Conservation (phyloP, 2,113 vertebrate genomes). For the Catharus bicknelli region DNA sequence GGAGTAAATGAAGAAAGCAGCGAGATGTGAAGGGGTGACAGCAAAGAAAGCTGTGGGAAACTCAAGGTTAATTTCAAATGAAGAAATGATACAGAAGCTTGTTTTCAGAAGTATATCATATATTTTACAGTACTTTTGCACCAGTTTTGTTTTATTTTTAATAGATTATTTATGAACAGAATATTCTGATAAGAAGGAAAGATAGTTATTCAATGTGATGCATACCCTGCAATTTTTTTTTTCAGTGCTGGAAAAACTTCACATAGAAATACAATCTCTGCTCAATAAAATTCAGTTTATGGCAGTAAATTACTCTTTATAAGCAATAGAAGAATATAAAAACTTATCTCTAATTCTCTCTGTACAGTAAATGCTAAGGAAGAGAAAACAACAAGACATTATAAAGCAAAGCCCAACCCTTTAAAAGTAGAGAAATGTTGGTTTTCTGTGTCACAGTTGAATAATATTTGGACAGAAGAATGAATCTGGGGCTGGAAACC, state of each 20-base stretch:
- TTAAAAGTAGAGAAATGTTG: slow-evolving; percentile 13
- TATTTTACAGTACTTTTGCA: slow-evolving; percentile 1
- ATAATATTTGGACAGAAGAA: slow-evolving; percentile 55
- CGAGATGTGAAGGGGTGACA: background rate
- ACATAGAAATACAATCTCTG: slow-evolving; percentile 21
- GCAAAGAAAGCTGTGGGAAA: background rate
- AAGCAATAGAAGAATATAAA: slow-evolving; percentile 6
- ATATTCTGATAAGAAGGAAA: slow-evolving; percentile 22
- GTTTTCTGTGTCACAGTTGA: slow-evolving; percentile 52
- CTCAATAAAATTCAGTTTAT: background rate
- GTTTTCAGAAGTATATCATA: background rate
- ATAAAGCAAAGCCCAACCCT: background rate
- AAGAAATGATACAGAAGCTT: background rate
- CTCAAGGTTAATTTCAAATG: background rate
- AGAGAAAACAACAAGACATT: background rate
- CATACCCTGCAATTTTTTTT: background rate
- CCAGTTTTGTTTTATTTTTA: background rate
- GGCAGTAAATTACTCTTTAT: slow-evolving; percentile 9
- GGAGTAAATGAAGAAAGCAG: background rate
- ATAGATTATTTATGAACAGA: background rate
- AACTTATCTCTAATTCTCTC: background rate
- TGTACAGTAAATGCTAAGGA: background rate
- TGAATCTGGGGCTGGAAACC: slow-evolving; percentile 45
- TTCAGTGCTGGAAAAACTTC: background rate
- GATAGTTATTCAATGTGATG: background rate